phyloP scores from a whole-genome alignment of 2,113 vertebrate species.

The Notarius lentiginosus region DNA sequence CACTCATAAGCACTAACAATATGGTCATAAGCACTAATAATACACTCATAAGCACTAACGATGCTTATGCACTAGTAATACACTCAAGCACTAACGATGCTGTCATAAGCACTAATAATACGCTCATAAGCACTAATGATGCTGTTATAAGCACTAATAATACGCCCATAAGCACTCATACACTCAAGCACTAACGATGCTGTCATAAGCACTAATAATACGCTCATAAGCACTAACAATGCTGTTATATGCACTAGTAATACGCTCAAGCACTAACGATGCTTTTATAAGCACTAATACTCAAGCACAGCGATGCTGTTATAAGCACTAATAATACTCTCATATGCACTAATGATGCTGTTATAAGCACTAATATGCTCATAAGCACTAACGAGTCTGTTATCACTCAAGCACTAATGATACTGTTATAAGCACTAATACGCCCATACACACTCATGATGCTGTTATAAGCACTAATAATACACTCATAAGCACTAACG shows the following conservation, averaged over 20 bases:
- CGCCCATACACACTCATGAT: not conserved
- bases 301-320: not conserved
- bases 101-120: not conserved
- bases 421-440: not conserved
- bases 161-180: not conserved
- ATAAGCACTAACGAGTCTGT: not conserved
- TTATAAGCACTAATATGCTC: not conserved
- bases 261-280: not conserved
- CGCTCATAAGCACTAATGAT: not conserved
- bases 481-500: not conserved
- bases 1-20: not conserved
- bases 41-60: not conserved
- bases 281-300: not conserved
- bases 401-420: not conserved
- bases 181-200: not conserved
- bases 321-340: not conserved
- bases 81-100: not conserved
- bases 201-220: too few relatives aligned
- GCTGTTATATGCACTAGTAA: not conserved
- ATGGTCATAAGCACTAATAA: not conserved
- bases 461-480: not conserved
- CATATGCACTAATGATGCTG: not conserved
- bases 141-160: not conserved
- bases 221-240: not conserved
- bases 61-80: too few relatives aligned